Base-by-base conservation (phyloP, 2,888 invertebrate species). In the Ctenicera cuprea region DNA sequence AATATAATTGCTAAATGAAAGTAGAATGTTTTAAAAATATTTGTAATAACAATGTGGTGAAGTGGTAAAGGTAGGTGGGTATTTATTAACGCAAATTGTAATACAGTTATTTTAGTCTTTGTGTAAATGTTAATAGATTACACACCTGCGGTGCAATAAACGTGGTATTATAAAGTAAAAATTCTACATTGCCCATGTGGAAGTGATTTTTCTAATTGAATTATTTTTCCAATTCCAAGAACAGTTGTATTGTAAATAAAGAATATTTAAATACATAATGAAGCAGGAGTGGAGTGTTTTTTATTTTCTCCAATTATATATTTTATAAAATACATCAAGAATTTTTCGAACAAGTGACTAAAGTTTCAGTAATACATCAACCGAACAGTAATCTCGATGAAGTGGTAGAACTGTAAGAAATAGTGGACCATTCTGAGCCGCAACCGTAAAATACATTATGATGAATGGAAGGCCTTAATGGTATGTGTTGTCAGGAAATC, bases 401-500 rank as follows among this genome's bases (percentile, higher is more conserved):
- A 59, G 20, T 59, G 38, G 20, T 59, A n/a, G 57, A 38, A 33
- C 9, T 18, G 12, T 59, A 59, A 59, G 38, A 38, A 59, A 38
- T 33, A 18, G 20, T 33, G 38, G 38, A 18, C 22, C 9, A 7
- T 18, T 9, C 9, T 20, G 7, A 59, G 16, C 20, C 59, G 14
- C 18, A 20, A 41, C 48, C 50, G 67, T 73, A 68, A 64, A 73
- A 57, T 64, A 57, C 64, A 68, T 73, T 76, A 77, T 80, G 80
- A 80, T 79, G 78, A 78, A 80, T 80, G 78, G 73, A 69, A 66
- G 70, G 63, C 75, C 71, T 63, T 79, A 78, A 79, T 79, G 78
- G 78, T 69, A 67, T 68, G 61, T 66, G 73, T 50, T 63, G 62
- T 61, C 54, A 26, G 74, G 43, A 66, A 71, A 68, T 76, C 69